A percentile compares a stretch with the other conserved stretches of the same genome.
Evolutionary conservation across 2,797 vertebrate species (phyloP).

Genomic region (Craterocephalus amniculus): DNA sequence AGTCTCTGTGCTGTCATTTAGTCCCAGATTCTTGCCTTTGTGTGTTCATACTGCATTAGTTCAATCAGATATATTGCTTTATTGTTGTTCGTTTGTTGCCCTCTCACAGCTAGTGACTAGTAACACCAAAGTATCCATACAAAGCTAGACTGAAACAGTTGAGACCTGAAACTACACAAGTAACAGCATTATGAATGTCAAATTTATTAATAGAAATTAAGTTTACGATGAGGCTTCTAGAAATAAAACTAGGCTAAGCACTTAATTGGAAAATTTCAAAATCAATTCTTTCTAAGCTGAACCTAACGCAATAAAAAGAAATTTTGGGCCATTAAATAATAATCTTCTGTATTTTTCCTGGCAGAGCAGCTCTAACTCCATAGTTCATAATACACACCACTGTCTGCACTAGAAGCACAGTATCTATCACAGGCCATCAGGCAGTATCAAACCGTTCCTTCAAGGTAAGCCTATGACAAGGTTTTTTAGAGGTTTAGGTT

Average conservation of each 20-base stretch:
- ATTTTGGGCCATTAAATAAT: slow-evolving; percentile 1
- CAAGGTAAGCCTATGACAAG: no score
- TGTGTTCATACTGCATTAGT: no score
- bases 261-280: slow-evolving; percentile 2
- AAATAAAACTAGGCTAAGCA: not conserved
- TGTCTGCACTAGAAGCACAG: not conserved
- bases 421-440: not conserved
- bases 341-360: not conserved
- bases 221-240: not conserved
- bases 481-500: no score
- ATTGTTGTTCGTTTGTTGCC: no score
- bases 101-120: no score
- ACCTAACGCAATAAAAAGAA: not conserved
- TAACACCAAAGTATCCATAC: no score
- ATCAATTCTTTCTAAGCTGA: slow-evolving; percentile 2
- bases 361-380: no score
- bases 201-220: not conserved
- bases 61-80: no score
- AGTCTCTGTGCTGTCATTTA: no score
- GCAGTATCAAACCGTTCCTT: no score
- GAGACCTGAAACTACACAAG: slow-evolving; percentile 7
- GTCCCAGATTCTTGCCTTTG: no score
- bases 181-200: not conserved
- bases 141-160: not conserved
- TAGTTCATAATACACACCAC: not conserved